These are phyloP conservation scores for Porites lobata DNA, from an alignment of 92 coral and sea anemone species.

Conservation along the genomic window DNA sequence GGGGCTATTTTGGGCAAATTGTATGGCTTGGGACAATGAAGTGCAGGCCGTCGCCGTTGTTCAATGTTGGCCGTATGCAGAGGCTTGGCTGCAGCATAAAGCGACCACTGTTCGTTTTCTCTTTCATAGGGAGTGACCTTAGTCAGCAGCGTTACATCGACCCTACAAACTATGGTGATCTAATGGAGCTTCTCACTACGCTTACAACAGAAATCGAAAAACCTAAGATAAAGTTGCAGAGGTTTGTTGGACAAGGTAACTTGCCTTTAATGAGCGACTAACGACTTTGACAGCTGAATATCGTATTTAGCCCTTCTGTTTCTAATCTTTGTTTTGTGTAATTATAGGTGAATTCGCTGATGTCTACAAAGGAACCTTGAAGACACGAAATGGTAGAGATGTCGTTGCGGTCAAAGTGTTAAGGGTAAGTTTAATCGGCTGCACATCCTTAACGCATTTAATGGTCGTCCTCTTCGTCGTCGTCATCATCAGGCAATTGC, in stretches of 20 bases:
- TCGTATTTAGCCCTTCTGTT: not conserved
- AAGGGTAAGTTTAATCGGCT: conserved; percentile 65
- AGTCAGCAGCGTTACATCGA: conserved; percentile 84
- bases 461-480: not conserved
- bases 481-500: too few species aligned
- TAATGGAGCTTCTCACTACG: conserved; percentile 79
- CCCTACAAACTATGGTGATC: conserved; percentile 82
- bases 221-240: conserved; percentile 54
- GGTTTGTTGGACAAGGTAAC: conserved; percentile 92
- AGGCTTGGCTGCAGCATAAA: too few species aligned
- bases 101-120: not conserved
- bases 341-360: conserved; percentile 95
- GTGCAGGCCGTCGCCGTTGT: too few species aligned
- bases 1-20: too few species aligned
- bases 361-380: conserved; percentile 86
- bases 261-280: not conserved
- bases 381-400: conserved; percentile 62
- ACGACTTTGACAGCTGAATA: not conserved
- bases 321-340: not conserved
- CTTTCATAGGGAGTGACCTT: conserved; percentile 47
- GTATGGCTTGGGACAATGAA: too few species aligned
- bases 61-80: too few species aligned
- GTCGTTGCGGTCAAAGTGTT: conserved; percentile 91
- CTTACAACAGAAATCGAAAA: conserved; percentile 87
- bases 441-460: not conserved